phyloP scores from a whole-genome alignment of 1,140 invertebrate species.

The Polypedilum vanderplanki region DNA sequence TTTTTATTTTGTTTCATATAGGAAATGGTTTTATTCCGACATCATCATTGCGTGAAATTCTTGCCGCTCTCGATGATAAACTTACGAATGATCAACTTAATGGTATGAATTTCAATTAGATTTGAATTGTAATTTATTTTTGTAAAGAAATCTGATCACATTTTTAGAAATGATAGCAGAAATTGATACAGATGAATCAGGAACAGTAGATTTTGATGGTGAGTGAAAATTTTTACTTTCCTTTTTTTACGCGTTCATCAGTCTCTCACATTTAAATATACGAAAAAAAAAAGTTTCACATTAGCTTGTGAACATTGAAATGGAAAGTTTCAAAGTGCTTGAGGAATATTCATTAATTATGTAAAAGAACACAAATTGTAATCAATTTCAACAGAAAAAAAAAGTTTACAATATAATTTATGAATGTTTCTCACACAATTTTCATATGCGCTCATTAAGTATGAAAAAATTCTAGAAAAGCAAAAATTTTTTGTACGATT shows the following conservation, averaged over 20 bases:
- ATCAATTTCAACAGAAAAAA: background rate
- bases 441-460: background rate
- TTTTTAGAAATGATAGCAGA: conserved; percentile 65
- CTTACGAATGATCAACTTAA: conserved; percentile 72
- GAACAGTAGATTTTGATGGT: conserved; percentile 81
- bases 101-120: conserved; percentile 36
- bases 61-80: conserved; percentile 71
- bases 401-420: conserved; percentile 22
- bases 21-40: conserved; percentile 78
- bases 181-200: conserved; percentile 72
- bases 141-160: background rate
- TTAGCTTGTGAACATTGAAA: too few relatives aligned
- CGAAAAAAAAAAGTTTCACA: too few relatives aligned
- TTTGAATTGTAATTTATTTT: background rate
- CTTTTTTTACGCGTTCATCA: background rate
- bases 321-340: too few relatives aligned
- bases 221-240: conserved; percentile 33
- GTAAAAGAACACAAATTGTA: too few relatives aligned
- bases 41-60: conserved; percentile 67
- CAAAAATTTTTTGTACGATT: too few relatives aligned
- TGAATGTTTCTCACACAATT: conserved; percentile 30
- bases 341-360: too few relatives aligned
- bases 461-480: too few relatives aligned
- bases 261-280: background rate
- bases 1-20: conserved; percentile 39